A percentile compares a stretch with the other conserved stretches of the same genome.
phyloP scores from a whole-genome alignment of 2,113 vertebrate species.

The Austrofundulus limnaeus region DNA sequence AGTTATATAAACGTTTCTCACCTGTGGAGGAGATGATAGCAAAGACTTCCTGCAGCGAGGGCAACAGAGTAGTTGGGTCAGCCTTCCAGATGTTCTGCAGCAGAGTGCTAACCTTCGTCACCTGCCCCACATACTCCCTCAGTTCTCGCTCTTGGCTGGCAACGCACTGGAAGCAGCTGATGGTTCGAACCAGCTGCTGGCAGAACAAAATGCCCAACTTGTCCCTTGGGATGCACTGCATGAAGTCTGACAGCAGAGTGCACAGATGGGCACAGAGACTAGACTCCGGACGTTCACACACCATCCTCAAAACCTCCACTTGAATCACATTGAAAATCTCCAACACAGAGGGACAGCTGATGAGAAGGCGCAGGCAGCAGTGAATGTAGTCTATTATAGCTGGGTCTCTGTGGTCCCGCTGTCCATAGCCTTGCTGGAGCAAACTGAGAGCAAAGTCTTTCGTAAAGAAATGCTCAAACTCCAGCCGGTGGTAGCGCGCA shows the following conservation, averaged over 20 bases:
- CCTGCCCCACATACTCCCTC: constrained; percentile 91
- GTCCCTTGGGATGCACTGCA: constrained; percentile 92
- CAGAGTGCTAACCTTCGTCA: constrained; percentile 90
- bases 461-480: constrained; percentile 91
- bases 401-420: constrained; percentile 85
- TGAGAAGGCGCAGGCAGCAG: constrained; percentile 89
- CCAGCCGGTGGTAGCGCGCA: constrained; percentile 90
- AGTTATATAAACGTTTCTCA: too few relatives aligned
- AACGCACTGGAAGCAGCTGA: constrained; percentile 92
- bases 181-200: constrained; percentile 96
- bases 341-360: constrained; percentile 95
- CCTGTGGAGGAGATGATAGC: constrained; percentile 93
- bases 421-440: constrained; percentile 88
- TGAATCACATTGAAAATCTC: constrained; percentile 91
- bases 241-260: constrained; percentile 89
- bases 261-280: constrained; percentile 87
- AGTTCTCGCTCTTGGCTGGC: constrained; percentile 87
- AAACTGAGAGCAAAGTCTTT: constrained; percentile 88
- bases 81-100: constrained; percentile 95
- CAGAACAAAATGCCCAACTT: constrained; percentile 89
- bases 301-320: constrained; percentile 88
- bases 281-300: constrained; percentile 89
- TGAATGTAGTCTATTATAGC: constrained; percentile 93
- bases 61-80: constrained; percentile 89
- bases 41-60: constrained; percentile 95